phyloP scores from a whole-genome alignment of 2,888 invertebrate species.

The Agapetus fuscipes region DNA sequence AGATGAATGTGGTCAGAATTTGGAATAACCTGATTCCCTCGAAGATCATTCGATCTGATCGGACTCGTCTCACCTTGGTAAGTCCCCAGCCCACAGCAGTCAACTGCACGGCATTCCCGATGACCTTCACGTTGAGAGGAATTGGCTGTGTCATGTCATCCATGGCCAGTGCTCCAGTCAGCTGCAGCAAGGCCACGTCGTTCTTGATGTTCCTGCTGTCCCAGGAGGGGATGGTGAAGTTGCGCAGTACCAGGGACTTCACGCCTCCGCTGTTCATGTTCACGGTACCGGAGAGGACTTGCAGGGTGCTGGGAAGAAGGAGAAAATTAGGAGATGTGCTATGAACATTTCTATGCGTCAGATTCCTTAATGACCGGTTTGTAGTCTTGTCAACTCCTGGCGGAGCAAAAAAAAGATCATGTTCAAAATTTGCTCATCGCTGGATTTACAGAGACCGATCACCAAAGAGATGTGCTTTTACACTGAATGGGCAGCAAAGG shows the following conservation, averaged over 20 bases:
- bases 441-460: too few relatives aligned
- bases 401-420: too few relatives aligned
- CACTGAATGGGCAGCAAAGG: too few relatives aligned
- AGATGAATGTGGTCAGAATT: too few relatives aligned
- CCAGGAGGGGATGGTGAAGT: constrained; percentile 11
- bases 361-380: too few relatives aligned
- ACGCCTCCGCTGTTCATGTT: constrained; percentile 8
- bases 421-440: too few relatives aligned
- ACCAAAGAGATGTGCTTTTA: too few relatives aligned
- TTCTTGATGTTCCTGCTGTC: constrained; percentile 7
- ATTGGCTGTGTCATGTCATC: constrained; percentile 2
- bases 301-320: constrained; percentile 5
- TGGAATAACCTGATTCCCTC: too few relatives aligned
- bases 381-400: too few relatives aligned
- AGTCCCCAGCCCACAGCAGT: constrained; percentile 15
- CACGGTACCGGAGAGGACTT: constrained; percentile 12
- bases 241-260: constrained; percentile 6
- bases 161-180: constrained; percentile 1
- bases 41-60: too few relatives aligned
- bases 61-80: constrained; percentile 10
- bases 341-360: too few relatives aligned
- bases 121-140: constrained; percentile 2
- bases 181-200: constrained; percentile 9
- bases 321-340: not conserved
- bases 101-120: constrained; percentile 4